These are phyloP conservation scores for Trichonephila clavata DNA, from an alignment of 1,140 invertebrate species.

Conservation along the genomic window DNA sequence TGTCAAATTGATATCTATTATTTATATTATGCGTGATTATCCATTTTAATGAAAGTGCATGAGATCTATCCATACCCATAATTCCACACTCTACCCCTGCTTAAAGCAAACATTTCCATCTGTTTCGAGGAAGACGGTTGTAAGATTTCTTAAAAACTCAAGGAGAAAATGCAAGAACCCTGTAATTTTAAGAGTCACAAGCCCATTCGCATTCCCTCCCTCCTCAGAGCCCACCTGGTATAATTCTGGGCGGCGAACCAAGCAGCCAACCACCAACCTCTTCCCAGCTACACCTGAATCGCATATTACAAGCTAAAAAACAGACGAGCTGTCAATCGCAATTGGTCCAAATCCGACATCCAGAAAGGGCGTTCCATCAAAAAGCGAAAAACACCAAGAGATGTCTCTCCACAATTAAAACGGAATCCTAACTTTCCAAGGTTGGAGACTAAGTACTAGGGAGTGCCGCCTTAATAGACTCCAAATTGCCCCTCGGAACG, in stretches of 20 bases:
- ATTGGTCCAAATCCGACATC: conserved; percentile 43
- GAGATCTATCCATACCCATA: not conserved
- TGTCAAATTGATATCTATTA: conserved; percentile 27
- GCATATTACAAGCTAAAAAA: conserved; percentile 39
- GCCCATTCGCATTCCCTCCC: not conserved
- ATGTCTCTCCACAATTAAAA: conserved; percentile 57
- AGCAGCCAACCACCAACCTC: conserved; percentile 10
- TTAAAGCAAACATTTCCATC: not conserved
- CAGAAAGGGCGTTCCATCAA: conserved; percentile 31
- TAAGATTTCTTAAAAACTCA: not conserved
- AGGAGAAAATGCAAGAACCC: conserved; percentile 26
- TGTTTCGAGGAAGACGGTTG: not conserved
- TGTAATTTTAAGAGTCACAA: conserved; percentile 22
- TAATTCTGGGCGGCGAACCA: conserved; percentile 18
- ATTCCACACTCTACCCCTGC: not conserved
- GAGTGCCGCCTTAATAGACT: conserved; percentile 61
- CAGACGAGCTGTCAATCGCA: conserved; percentile 50
- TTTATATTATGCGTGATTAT: not conserved
- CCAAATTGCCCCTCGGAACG: conserved; percentile 36
- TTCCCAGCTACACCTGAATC: conserved; percentile 39
- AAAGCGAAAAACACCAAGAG: not conserved
- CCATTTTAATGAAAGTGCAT: not conserved
- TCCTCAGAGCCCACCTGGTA: conserved; percentile 27
- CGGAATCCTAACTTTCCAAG: conserved; percentile 4
- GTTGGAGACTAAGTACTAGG: conserved; percentile 31